A percentile compares a stretch with the other conserved stretches of the same genome.
Conservation (phyloP, 2,113 vertebrate species). For the Aphelocoma coerulescens region DNA sequence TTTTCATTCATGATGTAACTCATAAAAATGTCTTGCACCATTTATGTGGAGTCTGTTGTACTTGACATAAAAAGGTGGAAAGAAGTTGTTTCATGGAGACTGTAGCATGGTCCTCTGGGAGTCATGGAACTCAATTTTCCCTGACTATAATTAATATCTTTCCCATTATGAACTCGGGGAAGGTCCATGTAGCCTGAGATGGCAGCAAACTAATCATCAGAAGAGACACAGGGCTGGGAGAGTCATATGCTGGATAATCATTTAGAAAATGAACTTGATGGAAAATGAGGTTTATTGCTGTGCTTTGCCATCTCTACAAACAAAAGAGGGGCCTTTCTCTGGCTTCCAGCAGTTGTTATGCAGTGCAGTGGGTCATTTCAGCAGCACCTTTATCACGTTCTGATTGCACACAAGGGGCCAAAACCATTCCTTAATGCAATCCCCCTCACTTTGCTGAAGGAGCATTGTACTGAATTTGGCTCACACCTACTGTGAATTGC, state of each 20-base stretch:
- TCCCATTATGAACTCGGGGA: background rate
- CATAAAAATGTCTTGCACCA: constrained; percentile 44
- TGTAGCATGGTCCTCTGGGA: background rate
- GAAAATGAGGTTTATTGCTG: background rate
- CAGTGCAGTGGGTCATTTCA: background rate
- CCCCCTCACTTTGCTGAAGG: background rate
- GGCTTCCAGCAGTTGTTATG: background rate
- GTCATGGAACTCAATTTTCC: constrained; percentile 35
- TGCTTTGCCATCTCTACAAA: background rate
- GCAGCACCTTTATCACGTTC: background rate
- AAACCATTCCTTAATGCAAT: background rate
- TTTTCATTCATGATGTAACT: constrained; percentile 14
- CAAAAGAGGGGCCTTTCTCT: background rate
- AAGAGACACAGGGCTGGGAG: background rate
- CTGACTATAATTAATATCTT: constrained; percentile 41
- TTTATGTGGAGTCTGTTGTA: constrained; percentile 24
- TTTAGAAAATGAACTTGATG: constrained; percentile 20
- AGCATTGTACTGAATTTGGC: background rate
- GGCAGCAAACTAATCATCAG: background rate
- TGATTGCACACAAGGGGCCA: background rate
- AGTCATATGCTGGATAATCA: background rate
- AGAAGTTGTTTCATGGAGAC: constrained; percentile 4
- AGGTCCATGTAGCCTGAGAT: background rate
- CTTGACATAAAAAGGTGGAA: constrained; percentile 45
- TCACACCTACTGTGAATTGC: background rate